Evolutionary conservation across 2,113 vertebrate genomes (phyloP).

Genomic region (Epinephelus fuscoguttatus): DNA sequence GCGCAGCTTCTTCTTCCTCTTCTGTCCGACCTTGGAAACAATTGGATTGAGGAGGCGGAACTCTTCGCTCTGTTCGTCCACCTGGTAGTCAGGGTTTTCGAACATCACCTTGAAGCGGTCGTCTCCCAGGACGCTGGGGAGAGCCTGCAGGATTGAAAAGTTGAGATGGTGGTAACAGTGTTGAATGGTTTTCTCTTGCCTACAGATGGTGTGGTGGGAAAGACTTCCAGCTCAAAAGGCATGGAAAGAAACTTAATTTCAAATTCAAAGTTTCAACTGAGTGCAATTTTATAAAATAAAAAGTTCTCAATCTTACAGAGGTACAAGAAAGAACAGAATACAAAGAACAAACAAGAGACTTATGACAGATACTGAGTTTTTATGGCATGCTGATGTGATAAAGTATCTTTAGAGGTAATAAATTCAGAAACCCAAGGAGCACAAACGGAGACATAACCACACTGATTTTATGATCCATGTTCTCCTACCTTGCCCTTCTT

Average conservation of each 20-base stretch:
- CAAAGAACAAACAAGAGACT: background rate
- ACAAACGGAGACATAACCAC: background rate
- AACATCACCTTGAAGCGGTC: slow-evolving; percentile 99
- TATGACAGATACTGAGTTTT: no score
- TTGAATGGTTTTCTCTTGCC: no score
- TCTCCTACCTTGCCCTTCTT: slow-evolving; percentile 92
- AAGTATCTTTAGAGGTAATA: background rate
- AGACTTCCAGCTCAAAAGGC: background rate
- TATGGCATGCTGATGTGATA: no score
- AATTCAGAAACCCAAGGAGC: background rate
- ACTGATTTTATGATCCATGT: background rate
- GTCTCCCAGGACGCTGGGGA: slow-evolving; percentile 92
- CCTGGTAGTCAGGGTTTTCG: slow-evolving; percentile 98
- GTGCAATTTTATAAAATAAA: background rate
- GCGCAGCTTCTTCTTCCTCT: slow-evolving; percentile 92
- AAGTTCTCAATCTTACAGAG: no score
- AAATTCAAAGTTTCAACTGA: no score
- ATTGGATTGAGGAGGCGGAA: slow-evolving; percentile 97
- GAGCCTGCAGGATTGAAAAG: slow-evolving; percentile 80
- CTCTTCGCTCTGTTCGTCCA: slow-evolving; percentile 96
- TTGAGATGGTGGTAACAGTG: background rate
- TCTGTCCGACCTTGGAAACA: slow-evolving; percentile 94
- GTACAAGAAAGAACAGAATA: background rate
- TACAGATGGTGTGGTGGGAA: background rate
- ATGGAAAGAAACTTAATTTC: background rate